Evolutionary conservation across 2,888 invertebrate genomes (phyloP), one percentile per base, ranked within the genome.

Genomic region (Nysson spinosus): DNA sequence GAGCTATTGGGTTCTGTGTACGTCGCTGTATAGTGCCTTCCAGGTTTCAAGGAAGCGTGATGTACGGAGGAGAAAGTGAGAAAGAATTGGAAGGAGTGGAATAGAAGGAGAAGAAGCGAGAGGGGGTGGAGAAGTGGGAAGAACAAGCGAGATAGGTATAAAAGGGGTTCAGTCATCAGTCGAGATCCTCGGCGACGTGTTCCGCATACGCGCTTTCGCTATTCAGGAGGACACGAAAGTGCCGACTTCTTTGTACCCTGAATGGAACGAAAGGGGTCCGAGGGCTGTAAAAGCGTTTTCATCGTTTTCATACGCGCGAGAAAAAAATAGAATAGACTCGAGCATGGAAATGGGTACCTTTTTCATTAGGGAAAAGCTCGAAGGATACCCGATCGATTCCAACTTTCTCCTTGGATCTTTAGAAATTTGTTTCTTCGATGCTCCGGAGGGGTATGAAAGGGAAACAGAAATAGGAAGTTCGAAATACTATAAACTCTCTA

Each of bases 141-240:
- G 49, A 16, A 32, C n/a, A n/a, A n/a, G n/a, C n/a, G n/a, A n/a
- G n/a, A n/a, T n/a, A n/a, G n/a, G n/a, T n/a, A n/a, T n/a, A n/a
- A 42, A 24, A 14, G 30, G 40, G 7, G 30, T 40, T 26, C 44
- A 20, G 60, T 63, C 39, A 61, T 60, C 61, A 24, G 47, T 30
- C 17, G 40, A 43, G 43, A 49, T 39, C 28, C 40, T 14, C 24
- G 35, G 19, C 51, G 43, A 64, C 51, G 66, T 39, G 56, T 57
- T 64, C 65, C 54, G 52, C 49, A 44, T 54, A 32, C 30, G 12
- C 28, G 22, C 26, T 35, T 42, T 52, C 43, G 34, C 37, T 17
- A 56, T 62, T 62, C 64, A 47, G 44, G 34, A 37, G 40, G 47
- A 35, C 51, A 9, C 44, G 34, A 24, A 43, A 37, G 57, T 35